A percentile compares a stretch with the other conserved stretches of the same genome.
phyloP scores from a whole-genome alignment of 2,797 vertebrate genomes.

The Glyptemys insculpta region DNA sequence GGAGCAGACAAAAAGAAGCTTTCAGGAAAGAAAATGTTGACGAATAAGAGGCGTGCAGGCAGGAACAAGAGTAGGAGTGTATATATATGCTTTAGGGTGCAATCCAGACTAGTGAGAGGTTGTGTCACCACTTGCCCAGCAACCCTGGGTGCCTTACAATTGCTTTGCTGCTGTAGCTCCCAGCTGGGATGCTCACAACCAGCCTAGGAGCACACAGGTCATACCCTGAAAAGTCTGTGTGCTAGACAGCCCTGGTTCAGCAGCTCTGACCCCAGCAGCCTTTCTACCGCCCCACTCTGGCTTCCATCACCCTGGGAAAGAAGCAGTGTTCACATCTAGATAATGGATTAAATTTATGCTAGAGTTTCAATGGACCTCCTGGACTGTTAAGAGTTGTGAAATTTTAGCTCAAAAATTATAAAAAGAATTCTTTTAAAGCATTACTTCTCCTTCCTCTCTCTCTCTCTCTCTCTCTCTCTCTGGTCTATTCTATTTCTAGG shows the following conservation, averaged over 20 bases:
- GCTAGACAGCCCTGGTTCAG: too few species aligned
- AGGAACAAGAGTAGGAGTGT: neutral
- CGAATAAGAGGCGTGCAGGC: neutral
- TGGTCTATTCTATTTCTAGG: accelerated
- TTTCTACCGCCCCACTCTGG: too few species aligned
- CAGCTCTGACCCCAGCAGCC: too few species aligned
- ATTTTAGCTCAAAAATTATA: neutral
- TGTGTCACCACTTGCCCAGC: too few species aligned
- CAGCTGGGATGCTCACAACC: too few species aligned
- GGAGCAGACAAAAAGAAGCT: neutral
- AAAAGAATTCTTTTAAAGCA: neutral
- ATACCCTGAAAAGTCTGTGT: too few species aligned
- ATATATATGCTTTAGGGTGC: too few species aligned
- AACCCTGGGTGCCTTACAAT: too few species aligned
- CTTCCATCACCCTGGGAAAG: neutral
- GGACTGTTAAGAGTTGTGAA: neutral
- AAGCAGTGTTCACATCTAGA: neutral
- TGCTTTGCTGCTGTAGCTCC: too few species aligned
- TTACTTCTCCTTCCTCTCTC: neutral
- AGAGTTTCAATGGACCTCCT: neutral
- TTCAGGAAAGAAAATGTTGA: neutral
- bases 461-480: neutral
- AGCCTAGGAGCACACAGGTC: too few species aligned
- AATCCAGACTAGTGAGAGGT: too few species aligned
- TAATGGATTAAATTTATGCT: neutral